Evolutionary conservation across 2,797 vertebrate genomes (phyloP).

Genomic region (Sciaenops ocellatus): DNA sequence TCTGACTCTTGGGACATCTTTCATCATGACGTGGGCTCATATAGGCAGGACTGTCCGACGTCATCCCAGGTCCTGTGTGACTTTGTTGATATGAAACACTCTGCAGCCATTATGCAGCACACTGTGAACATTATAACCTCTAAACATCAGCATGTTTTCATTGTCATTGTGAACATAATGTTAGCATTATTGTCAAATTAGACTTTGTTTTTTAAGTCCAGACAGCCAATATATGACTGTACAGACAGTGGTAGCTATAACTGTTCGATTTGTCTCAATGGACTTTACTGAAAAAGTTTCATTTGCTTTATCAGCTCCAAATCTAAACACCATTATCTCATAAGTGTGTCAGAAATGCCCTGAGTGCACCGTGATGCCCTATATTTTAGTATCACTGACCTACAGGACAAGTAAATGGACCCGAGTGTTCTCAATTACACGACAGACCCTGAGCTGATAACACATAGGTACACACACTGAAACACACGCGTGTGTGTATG

Average conservation of each 20-base stretch:
- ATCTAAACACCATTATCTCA: not conserved
- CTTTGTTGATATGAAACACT: not conserved
- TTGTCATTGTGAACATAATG: not conserved
- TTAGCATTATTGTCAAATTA: not conserved
- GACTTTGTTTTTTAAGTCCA: too few species aligned
- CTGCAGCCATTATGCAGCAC: too few species aligned
- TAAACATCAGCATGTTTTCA: too few species aligned
- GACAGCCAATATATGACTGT: not conserved
- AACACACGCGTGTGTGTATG: not conserved
- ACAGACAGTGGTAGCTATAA: not conserved
- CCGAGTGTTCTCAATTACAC: conserved; percentile 6
- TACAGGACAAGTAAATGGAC: not conserved
- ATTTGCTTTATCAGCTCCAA: not conserved
- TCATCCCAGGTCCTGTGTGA: not conserved
- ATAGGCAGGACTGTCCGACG: not conserved
- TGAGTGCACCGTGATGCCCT: not conserved
- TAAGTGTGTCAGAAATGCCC: not conserved
- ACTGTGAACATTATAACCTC: not conserved
- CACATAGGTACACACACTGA: conserved; percentile 3
- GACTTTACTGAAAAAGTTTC: not conserved
- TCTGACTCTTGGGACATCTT: not conserved
- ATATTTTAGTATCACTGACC: not conserved
- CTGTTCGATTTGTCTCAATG: not conserved
- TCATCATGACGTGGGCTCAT: not conserved
- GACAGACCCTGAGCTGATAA: not conserved